Conservation (phyloP, 1,140 invertebrate species). For the Drosophila nigromelanica region DNA sequence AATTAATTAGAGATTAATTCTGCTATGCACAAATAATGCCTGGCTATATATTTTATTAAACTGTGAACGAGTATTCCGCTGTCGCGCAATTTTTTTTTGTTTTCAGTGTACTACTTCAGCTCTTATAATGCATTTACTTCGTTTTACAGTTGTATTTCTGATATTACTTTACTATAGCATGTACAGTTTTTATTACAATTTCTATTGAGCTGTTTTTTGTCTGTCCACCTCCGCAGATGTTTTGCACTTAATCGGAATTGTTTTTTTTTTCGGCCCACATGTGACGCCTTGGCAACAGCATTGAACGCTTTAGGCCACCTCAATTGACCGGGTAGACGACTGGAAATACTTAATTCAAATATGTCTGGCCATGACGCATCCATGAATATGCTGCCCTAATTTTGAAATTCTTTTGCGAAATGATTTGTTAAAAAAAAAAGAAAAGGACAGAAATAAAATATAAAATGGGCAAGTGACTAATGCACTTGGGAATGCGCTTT, state of each 20-base stretch:
- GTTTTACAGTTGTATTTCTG: too few relatives aligned
- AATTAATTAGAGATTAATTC: too few relatives aligned
- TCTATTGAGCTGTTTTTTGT: constrained; percentile 6
- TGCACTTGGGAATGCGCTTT: constrained; percentile 11
- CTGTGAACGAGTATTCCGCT: too few relatives aligned
- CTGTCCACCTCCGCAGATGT: constrained; percentile 49
- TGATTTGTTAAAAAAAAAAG: background rate
- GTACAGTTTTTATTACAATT: constrained; percentile 3
- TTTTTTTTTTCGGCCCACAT: constrained; percentile 64
- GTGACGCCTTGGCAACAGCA: constrained; percentile 46
- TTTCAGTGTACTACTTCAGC: too few relatives aligned
- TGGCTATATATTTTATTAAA: too few relatives aligned
- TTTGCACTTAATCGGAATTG: constrained; percentile 66
- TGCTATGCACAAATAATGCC: too few relatives aligned
- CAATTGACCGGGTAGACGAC: constrained; percentile 30
- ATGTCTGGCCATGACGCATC: constrained; percentile 17
- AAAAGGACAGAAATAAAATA: too few relatives aligned
- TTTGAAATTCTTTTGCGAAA: background rate
- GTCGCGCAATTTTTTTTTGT: too few relatives aligned
- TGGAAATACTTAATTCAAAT: constrained; percentile 26
- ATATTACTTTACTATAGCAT: background rate
- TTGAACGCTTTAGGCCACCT: constrained; percentile 2
- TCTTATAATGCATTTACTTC: too few relatives aligned
- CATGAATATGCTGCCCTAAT: constrained; percentile 1
- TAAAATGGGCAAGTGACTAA: constrained; percentile 6